Conservation (phyloP, 1,140 invertebrate genomes). For the Lethrus apterus region DNA sequence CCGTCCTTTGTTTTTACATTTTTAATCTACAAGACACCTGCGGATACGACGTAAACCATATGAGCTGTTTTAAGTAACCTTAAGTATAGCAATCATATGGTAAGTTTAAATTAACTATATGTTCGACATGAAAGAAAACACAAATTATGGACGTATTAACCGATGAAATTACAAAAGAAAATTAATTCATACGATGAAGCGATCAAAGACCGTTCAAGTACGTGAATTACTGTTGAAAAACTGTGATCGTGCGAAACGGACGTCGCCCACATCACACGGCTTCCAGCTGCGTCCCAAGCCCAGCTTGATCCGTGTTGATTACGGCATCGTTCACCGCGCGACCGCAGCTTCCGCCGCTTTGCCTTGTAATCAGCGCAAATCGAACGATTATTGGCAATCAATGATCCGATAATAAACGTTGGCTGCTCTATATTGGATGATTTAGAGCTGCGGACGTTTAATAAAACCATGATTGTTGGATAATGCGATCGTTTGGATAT, state of each 20-base stretch:
- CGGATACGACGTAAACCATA: neutral
- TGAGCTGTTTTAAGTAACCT: conserved; percentile 8
- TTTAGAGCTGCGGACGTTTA: no score
- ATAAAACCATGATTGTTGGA: no score
- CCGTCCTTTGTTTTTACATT: neutral
- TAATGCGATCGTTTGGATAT: no score
- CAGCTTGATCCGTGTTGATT: conserved; percentile 3
- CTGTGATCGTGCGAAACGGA: conserved; percentile 3
- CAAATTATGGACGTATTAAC: neutral
- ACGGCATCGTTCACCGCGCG: conserved; percentile 16
- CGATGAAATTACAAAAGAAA: conserved; percentile 1
- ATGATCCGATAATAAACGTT: conserved; percentile 32
- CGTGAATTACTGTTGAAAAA: conserved; percentile 5
- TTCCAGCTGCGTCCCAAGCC: neutral
- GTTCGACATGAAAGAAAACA: conserved; percentile 12
- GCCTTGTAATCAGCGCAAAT: conserved; percentile 33
- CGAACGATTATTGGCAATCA: conserved; percentile 32
- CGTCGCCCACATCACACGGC: conserved; percentile 2
- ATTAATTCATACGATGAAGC: conserved; percentile 12
- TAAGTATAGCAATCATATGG: conserved; percentile 6
- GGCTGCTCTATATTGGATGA: conserved; percentile 5
- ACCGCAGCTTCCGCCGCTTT: conserved; percentile 30
- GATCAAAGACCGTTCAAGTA: conserved; percentile 2
- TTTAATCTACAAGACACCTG: neutral
- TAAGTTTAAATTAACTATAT: conserved; percentile 12